These are phyloP conservation scores for Cotesia chilonis DNA, from an alignment of 1,140 invertebrate species.

Conservation along the genomic window DNA sequence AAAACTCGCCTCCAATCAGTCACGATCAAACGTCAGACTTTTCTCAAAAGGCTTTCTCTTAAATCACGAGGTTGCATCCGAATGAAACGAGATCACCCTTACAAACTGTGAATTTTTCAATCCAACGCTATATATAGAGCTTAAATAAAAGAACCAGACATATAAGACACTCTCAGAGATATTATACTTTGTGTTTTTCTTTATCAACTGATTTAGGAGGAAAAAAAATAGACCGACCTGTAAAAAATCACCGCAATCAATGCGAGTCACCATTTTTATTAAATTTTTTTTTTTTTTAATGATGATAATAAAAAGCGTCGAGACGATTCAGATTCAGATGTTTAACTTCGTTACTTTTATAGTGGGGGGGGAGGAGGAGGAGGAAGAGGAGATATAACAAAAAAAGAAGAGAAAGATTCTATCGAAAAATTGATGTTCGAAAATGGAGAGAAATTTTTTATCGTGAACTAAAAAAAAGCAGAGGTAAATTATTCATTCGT, in stretches of 20 bases:
- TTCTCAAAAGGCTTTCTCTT: slow-evolving; percentile 21
- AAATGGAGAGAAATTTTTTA: slow-evolving; percentile 14
- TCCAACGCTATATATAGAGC: neutral
- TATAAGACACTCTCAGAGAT: slow-evolving; percentile 13
- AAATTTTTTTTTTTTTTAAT: neutral
- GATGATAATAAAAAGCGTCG: neutral
- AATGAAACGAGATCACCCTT: slow-evolving; percentile 32
- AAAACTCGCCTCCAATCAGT: slow-evolving; percentile 16
- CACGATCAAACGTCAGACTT: slow-evolving; percentile 11
- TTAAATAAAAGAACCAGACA: slow-evolving; percentile 12
- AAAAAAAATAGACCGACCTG: slow-evolving; percentile 3
- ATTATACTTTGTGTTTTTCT: slow-evolving; percentile 20
- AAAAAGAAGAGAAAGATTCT: neutral
- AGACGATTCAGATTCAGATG: slow-evolving; percentile 31
- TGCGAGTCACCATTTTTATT: neutral
- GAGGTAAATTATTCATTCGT: slow-evolving; percentile 15
- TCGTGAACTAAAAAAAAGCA: neutral
- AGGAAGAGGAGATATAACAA: neutral
- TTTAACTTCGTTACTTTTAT: slow-evolving; percentile 27
- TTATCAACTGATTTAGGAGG: neutral
- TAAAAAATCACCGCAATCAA: slow-evolving; percentile 17
- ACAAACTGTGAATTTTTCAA: slow-evolving; percentile 14
- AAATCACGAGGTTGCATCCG: slow-evolving; percentile 27
- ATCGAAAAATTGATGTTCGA: neutral
- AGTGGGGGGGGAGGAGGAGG: neutral